phyloP scores from a whole-genome alignment of 1,140 invertebrate genomes.

The Oedothorax gibbosus region DNA sequence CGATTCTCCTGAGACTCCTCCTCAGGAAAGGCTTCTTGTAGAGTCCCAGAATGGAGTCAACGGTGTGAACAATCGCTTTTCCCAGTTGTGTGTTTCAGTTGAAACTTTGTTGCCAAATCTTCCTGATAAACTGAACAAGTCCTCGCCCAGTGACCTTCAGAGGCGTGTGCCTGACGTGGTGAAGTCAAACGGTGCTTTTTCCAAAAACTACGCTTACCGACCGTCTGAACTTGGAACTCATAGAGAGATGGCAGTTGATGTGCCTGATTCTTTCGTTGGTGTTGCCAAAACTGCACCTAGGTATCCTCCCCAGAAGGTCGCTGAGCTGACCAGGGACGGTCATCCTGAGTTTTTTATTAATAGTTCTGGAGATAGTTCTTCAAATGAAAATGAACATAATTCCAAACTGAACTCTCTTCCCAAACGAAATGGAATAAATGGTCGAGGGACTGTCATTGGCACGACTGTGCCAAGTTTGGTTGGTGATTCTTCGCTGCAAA shows the following conservation, averaged over 20 bases:
- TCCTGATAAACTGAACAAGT: conserved; percentile 39
- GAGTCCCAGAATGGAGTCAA: conserved; percentile 41
- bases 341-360: conserved; percentile 53
- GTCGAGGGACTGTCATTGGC: neutral
- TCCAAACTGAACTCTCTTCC: conserved; percentile 29
- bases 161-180: neutral
- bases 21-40: conserved; percentile 46
- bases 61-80: conserved; percentile 27
- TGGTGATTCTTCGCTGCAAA: conserved; percentile 16
- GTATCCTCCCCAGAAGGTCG: conserved; percentile 80
- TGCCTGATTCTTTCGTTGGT: conserved; percentile 93
- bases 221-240: conserved; percentile 64
- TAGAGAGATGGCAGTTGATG: conserved; percentile 96
- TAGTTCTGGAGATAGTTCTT: conserved; percentile 55
- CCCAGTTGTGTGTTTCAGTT: conserved; percentile 46
- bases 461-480: conserved; percentile 17
- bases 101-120: conserved; percentile 56
- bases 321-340: conserved; percentile 68
- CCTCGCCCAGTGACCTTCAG: neutral
- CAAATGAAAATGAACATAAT: conserved; percentile 40
- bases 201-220: conserved; percentile 10
- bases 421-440: conserved; percentile 7
- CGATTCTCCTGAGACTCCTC: conserved; percentile 51
- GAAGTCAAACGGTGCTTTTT: conserved; percentile 9
- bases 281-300: conserved; percentile 91